Conservation (phyloP, 2,888 invertebrate genomes). For the Thyatira batis region DNA sequence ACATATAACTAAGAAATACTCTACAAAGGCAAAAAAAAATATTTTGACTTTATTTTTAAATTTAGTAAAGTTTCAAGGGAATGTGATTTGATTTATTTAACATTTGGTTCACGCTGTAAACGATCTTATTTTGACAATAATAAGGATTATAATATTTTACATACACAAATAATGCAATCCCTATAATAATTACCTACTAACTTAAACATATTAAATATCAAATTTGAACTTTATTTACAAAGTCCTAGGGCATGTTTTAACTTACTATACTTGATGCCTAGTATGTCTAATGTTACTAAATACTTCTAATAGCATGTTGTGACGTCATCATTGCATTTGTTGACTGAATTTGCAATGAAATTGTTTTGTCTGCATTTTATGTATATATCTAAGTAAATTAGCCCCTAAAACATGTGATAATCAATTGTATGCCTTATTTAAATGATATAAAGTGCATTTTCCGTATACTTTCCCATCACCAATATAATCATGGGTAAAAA, state of each 20-base stretch:
- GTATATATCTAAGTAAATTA: no score
- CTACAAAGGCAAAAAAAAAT: no score
- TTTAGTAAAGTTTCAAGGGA: no score
- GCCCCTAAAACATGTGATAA: not conserved
- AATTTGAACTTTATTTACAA: not conserved
- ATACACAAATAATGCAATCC: not conserved
- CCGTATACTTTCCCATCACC: not conserved
- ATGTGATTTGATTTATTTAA: no score
- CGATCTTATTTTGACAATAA: no score
- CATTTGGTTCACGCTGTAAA: no score
- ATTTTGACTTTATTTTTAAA: no score
- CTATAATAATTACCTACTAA: not conserved
- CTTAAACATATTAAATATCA: not conserved
- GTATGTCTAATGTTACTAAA: slow-evolving; percentile 1
- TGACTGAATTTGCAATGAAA: not conserved
- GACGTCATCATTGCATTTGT: not conserved
- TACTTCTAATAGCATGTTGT: slow-evolving; percentile 5
- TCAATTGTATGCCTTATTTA: not conserved
- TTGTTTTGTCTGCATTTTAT: not conserved
- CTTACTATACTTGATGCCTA: not conserved
- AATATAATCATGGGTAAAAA: not conserved
- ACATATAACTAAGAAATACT: no score
- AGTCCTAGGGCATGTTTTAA: not conserved
- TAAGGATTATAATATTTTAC: no score
- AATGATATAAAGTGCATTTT: not conserved